Evolutionary conservation across 2,113 vertebrate genomes (phyloP).

Genomic region (Pangasianodon hypophthalmus): DNA sequence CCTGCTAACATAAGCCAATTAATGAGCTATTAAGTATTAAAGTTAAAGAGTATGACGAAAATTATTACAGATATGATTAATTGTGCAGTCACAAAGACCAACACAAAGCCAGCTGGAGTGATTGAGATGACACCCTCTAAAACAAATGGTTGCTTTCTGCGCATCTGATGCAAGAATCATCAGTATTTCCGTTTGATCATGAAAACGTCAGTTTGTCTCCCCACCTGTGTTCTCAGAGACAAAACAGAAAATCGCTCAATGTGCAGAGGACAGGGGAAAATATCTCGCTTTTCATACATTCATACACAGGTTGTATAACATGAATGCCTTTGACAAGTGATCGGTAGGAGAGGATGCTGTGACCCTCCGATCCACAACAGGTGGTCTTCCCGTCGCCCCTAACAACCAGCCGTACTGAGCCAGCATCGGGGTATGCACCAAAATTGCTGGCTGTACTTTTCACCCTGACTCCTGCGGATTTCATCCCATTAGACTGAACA

Average conservation of each 20-base stretch:
- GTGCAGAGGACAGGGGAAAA: background rate
- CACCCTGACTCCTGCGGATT: background rate
- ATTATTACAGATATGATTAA: background rate
- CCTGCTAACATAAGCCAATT: too few species aligned
- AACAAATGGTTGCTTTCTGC: background rate
- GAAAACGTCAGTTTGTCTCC: background rate
- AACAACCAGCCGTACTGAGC: conserved; percentile 33
- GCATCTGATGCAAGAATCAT: conserved; percentile 5
- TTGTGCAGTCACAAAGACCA: background rate
- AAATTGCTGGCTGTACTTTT: conserved; percentile 26
- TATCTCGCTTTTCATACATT: conserved; percentile 5
- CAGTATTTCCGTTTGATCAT: background rate
- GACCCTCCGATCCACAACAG: conserved; percentile 28
- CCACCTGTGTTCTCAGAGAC: background rate
- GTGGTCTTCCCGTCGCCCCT: conserved; percentile 29
- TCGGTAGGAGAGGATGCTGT: conserved; percentile 15
- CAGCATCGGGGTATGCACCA: background rate
- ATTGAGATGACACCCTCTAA: background rate
- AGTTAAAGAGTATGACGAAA: background rate
- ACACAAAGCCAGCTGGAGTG: background rate
- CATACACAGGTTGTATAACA: conserved; percentile 6
- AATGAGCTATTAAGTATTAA: background rate
- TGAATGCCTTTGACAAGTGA: background rate
- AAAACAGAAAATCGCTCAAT: background rate
- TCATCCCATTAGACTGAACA: background rate